Evolutionary conservation across 1,140 invertebrate genomes (phyloP).

Genomic region (Aphis craccivora): DNA sequence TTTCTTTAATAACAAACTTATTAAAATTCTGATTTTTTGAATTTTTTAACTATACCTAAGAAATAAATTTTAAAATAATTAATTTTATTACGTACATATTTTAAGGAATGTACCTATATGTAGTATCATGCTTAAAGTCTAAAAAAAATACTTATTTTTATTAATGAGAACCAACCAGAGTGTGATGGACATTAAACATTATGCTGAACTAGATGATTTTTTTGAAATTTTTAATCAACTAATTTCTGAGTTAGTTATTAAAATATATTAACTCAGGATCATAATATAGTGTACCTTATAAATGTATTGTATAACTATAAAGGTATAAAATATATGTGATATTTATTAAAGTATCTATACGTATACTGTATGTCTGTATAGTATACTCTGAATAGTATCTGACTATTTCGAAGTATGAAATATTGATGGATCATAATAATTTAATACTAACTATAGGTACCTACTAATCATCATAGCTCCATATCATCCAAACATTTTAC

Average conservation of each 20-base stretch:
- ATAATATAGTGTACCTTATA: background rate
- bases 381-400: no score
- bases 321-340: background rate
- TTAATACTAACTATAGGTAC: no score
- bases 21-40: background rate
- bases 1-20: background rate
- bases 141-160: background rate
- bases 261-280: background rate
- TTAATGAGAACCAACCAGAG: background rate
- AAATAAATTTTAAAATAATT: background rate
- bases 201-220: background rate
- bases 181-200: background rate
- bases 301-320: background rate
- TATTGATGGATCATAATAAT: no score
- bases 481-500: no score
- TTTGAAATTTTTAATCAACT: background rate
- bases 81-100: background rate
- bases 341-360: no score
- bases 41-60: background rate
- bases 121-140: no score
- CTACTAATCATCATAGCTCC: no score
- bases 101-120: background rate
- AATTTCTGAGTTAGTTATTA: background rate
- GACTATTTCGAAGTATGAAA: no score
- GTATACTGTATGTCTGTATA: no score